Evolutionary conservation across 2,113 vertebrate genomes (phyloP), one percentile per base, ranked within the genome.

Genomic region (Gallinago undulata): DNA sequence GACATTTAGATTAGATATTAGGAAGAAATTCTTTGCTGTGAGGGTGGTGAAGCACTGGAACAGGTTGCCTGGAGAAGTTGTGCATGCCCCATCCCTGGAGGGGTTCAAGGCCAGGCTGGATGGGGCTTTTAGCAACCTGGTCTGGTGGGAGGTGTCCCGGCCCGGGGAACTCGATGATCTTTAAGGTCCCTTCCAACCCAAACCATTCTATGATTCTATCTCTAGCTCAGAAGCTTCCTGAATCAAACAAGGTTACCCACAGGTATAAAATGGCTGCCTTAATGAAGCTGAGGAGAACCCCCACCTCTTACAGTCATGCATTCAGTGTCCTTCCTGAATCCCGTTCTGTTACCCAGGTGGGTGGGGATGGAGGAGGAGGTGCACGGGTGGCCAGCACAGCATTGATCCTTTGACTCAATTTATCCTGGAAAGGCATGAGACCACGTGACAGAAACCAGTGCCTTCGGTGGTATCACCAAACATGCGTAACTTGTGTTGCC

Each of bases 301-400:
- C 3, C 21, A 18, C 3, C n/a, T 43, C 31, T 79, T 37, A 35
- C 4, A 72, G 45, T 22, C 55, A 33, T 23, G 4, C 13, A 16
- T 63, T 89, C 10, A 3, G 30, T 63, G 19, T 77, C 50, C 47
- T 59, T 76, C 27, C 37, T 80, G 57, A 57, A 60, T 60, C 1
- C 0, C 2, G 0, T 28, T 87, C 10, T 23, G 9, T 72, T 19
- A 0, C 33, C 33, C 8, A 11, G 43, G 7, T 4, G 1, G 2
- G 2, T 64, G 53, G 45, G 13, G 28, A 6, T 33, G 80, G 66
- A 70, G 64, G 51, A 64, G 35, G 22, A 7, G 12, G 22, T n/a
- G 41, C 0, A 0, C 51, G n/a, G 9, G 60, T 75, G 56, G 62
- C 62, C 84, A 60, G 57, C 63, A 39, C 62, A 73, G 48, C 7